Conservation (phyloP, 1,140 invertebrate species). For the Drosophila teissieri region DNA sequence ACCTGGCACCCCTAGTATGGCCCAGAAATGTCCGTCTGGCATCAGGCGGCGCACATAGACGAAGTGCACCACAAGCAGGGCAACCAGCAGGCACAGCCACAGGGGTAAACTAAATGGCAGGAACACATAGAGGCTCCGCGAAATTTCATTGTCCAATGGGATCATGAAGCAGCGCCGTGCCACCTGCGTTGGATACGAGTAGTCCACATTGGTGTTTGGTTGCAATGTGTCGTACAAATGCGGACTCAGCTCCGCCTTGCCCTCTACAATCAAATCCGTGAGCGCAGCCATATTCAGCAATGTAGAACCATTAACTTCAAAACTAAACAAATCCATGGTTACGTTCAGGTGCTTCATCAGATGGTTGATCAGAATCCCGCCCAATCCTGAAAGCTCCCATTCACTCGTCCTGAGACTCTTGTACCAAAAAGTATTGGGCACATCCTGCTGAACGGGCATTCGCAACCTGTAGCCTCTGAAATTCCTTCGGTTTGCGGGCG, state of each 20-base stretch:
- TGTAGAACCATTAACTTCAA: conserved; percentile 51
- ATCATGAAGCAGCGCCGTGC: conserved; percentile 62
- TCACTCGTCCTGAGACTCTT: neutral
- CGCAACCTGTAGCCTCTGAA: conserved; percentile 55
- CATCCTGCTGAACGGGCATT: conserved; percentile 62
- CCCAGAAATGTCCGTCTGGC: conserved; percentile 16
- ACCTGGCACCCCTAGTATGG: conserved; percentile 54
- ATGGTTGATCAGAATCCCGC: conserved; percentile 44
- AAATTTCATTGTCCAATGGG: conserved; percentile 32
- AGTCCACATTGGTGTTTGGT: conserved; percentile 33
- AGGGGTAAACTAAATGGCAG: conserved; percentile 36
- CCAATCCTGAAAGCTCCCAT: conserved; percentile 46
- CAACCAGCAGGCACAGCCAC: conserved; percentile 35
- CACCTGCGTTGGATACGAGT: conserved; percentile 57
- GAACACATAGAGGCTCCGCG: conserved; percentile 39
- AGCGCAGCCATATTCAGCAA: conserved; percentile 46
- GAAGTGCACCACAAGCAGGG: conserved; percentile 3
- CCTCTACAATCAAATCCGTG: conserved; percentile 14
- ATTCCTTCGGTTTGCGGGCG: conserved; percentile 8
- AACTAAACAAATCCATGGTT: conserved; percentile 37
- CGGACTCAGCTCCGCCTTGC: conserved; percentile 52
- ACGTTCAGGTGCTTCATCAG: conserved; percentile 62
- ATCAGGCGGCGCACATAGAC: neutral
- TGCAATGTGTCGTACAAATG: conserved; percentile 58
- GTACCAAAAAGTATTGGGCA: conserved; percentile 69